Percentiles rank a stretch among this genome's conserved stretches.
These are phyloP conservation scores for Polietes domitor DNA, from an alignment of 2,888 invertebrate genomes.

Conservation along the genomic window DNA sequence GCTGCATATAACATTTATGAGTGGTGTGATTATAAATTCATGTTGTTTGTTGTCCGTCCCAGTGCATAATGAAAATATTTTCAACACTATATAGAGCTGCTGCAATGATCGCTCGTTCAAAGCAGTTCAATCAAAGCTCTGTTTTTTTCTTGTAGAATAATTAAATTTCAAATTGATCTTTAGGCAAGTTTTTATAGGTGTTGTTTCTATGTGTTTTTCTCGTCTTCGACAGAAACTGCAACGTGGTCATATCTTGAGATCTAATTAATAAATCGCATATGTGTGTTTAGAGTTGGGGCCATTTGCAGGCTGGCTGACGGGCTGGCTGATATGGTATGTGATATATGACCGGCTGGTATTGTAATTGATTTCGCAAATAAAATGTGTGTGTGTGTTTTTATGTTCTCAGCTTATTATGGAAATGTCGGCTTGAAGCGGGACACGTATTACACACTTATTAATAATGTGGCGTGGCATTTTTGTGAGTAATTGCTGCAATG, in stretches of 20 bases:
- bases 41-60: background rate
- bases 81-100: slow-evolving; percentile 28
- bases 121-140: background rate
- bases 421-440: slow-evolving; percentile 6
- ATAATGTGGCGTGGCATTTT: background rate
- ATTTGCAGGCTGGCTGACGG: too few species aligned
- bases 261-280: slow-evolving; percentile 51
- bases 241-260: slow-evolving; percentile 48
- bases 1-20: slow-evolving; percentile 12
- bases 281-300: background rate
- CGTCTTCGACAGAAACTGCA: slow-evolving; percentile 11
- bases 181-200: slow-evolving; percentile 51
- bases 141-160: background rate
- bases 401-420: slow-evolving; percentile 24
- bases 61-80: slow-evolving; percentile 36
- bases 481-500: background rate
- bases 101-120: background rate
- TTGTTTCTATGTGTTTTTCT: background rate
- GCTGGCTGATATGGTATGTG: slow-evolving; percentile 29
- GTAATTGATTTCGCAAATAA: slow-evolving; percentile 9
- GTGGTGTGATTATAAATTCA: slow-evolving; percentile 29
- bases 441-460: background rate
- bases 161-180: slow-evolving; percentile 45
- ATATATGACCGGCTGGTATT: background rate
- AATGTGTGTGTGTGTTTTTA: background rate